phyloP scores from a whole-genome alignment of 2,888 invertebrate species.

The Aleiodes testaceus region DNA sequence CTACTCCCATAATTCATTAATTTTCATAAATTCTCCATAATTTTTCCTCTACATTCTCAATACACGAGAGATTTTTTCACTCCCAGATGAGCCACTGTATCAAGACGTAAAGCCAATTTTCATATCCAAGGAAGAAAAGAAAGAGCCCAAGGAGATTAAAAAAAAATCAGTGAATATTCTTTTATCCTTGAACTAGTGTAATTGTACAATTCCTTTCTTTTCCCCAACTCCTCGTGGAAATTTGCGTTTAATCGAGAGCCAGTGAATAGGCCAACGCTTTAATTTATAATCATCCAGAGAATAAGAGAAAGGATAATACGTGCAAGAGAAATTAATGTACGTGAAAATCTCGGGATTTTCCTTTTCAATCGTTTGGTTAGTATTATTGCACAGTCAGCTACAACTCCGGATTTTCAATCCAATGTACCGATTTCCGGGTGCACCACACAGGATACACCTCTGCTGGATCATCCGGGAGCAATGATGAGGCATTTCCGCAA shows the following conservation, averaged over 20 bases:
- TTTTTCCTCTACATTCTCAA: too few species aligned
- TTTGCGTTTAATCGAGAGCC: conserved; percentile 50
- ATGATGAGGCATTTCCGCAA: conserved; percentile 15
- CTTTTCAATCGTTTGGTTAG: conserved; percentile 3
- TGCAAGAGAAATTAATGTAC: conserved; percentile 25
- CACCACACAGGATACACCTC: conserved; percentile 8
- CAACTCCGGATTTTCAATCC: conserved; percentile 12
- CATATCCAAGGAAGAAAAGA: too few species aligned
- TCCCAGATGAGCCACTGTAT: too few species aligned
- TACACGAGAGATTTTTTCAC: too few species aligned
- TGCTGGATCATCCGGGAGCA: conserved; percentile 13
- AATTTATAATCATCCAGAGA: conserved; percentile 67
- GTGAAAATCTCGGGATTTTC: conserved; percentile 22
- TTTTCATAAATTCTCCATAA: too few species aligned
- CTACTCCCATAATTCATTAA: too few species aligned
- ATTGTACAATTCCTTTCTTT: too few species aligned
- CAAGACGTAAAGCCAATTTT: too few species aligned
- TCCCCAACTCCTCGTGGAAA: not conserved
- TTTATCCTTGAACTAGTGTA: too few species aligned
- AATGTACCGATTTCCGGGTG: conserved; percentile 27
- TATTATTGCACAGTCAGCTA: not conserved
- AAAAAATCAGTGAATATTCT: too few species aligned
- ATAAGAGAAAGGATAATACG: conserved; percentile 32
- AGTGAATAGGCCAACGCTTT: conserved; percentile 69
- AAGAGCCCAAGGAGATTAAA: too few species aligned